Evolutionary conservation across 2,113 vertebrate species (phyloP), one percentile per base, ranked within the genome.

Genomic region (Psilopsiagon aymara): DNA sequence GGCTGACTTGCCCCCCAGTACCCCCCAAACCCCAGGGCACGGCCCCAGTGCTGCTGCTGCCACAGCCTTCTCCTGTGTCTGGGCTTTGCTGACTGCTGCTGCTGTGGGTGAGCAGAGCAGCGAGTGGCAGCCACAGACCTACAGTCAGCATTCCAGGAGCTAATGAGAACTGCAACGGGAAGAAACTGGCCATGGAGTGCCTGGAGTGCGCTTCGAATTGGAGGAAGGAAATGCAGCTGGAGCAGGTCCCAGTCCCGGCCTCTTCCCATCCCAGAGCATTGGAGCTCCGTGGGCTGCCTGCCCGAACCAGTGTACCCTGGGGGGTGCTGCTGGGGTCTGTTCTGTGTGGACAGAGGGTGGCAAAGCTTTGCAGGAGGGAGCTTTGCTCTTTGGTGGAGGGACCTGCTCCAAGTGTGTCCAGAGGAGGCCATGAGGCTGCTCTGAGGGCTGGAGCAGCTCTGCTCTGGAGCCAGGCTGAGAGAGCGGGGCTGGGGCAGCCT

Each of bases 221-320:
- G 41, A 95, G 96, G 96, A 94, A 96, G 92, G 94, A 92, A 94
- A n/a, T 0, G 0, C 25, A 60, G 39, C n/a, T 3, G 1, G 68
- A 70, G 86, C 68, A n/a, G n/a, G 23, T 83, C 60, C 53, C 13
- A 1, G 10, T 76, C 47, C n/a, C 20, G 25, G 66, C 33, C 70
- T n/a, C 39, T 69, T 74, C 79, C 75, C 4, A 2, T 20, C 49
- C 57, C 0, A 0, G 49, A 82, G 52, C 79, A 7, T 21, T 1
- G 4, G 43, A 77, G 49, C 68, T 4, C 35, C 0, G 0, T 0
- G 0, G 31, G 13, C 64, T 67, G 62, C 35, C 67, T n/a, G n/a
- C 52, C 62, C 0, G 0, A 31, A 57, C 52, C 49, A 5, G 3
- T 6, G 33, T 43, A 18, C 37, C 21, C 77, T 0, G 1, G 5